phyloP scores from a whole-genome alignment of 2,797 vertebrate genomes.

The Leptoclinus maculatus region DNA sequence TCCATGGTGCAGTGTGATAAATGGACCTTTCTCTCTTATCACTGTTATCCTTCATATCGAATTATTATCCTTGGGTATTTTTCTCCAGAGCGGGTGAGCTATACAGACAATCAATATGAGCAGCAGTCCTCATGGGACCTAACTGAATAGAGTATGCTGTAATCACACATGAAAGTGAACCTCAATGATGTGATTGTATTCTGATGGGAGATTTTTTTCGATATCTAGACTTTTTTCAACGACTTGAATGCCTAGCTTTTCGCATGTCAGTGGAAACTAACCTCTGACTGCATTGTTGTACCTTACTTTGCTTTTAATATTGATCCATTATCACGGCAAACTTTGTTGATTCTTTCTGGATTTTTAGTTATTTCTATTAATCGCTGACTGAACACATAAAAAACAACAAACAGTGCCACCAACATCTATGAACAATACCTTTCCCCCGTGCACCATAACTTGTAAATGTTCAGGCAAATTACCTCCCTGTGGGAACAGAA shows the following conservation, averaged over 20 bases:
- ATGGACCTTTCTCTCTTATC: constrained; percentile 5
- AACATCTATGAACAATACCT: not conserved
- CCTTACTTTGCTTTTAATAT: not conserved
- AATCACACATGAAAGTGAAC: constrained; percentile 10
- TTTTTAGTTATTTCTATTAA: not conserved
- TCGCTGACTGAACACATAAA: not conserved
- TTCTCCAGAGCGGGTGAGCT: not conserved
- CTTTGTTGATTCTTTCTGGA: not conserved
- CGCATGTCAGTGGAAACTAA: not conserved
- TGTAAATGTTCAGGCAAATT: not conserved
- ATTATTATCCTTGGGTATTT: constrained; percentile 13
- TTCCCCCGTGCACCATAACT: not conserved
- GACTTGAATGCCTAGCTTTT: not conserved
- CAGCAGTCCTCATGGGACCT: not conserved
- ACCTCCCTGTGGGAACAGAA: constrained; percentile 3
- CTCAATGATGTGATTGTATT: not conserved
- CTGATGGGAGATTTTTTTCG: not conserved
- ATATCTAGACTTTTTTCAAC: too few relatives aligned
- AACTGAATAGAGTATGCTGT: not conserved
- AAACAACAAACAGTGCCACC: not conserved
- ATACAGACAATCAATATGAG: constrained; percentile 1
- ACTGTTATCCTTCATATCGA: constrained; percentile 14
- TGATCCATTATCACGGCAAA: not conserved
- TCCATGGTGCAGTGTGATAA: not conserved
- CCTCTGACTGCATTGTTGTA: not conserved